Percentiles rank a stretch among this genome's conserved stretches.
phyloP scores from a whole-genome alignment of 2,797 vertebrate genomes.

The Sebastiscus tertius region DNA sequence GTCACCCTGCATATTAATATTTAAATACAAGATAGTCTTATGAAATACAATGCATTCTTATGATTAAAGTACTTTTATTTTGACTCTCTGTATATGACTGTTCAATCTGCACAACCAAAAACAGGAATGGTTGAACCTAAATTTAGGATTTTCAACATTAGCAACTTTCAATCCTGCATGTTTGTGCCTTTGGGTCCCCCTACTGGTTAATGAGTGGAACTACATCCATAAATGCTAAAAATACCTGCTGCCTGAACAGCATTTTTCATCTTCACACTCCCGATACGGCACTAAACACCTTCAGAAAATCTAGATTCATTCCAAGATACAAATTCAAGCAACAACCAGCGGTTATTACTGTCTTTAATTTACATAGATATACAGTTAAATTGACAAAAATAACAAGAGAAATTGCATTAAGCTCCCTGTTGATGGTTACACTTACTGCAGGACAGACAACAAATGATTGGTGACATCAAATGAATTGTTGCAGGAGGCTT shows the following conservation, averaged over 20 bases:
- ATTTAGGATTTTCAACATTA: neutral
- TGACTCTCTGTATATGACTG: neutral
- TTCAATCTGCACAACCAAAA: neutral
- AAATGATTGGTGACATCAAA: conserved; percentile 41
- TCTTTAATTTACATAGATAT: conserved; percentile 82
- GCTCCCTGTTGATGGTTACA: conserved; percentile 28
- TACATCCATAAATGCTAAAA: neutral
- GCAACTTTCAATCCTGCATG: neutral
- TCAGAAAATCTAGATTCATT: neutral
- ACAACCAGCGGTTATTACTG: conserved; percentile 6
- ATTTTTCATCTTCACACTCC: neutral
- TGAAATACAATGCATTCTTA: neutral
- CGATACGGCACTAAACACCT: neutral
- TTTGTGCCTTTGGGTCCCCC: conserved; percentile 51
- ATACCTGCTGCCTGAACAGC: neutral
- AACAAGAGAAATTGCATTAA: conserved; percentile 7
- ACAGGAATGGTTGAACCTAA: neutral
- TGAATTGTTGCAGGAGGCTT: conserved; percentile 30
- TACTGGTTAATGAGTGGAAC: conserved; percentile 36
- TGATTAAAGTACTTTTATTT: neutral
- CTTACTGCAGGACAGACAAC: conserved; percentile 41
- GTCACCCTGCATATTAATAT: neutral
- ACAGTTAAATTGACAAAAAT: conserved; percentile 61
- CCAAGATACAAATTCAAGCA: conserved; percentile 11
- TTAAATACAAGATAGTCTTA: neutral